Base-by-base conservation (phyloP, 2,113 vertebrate genomes). In the Cairina moschata region DNA sequence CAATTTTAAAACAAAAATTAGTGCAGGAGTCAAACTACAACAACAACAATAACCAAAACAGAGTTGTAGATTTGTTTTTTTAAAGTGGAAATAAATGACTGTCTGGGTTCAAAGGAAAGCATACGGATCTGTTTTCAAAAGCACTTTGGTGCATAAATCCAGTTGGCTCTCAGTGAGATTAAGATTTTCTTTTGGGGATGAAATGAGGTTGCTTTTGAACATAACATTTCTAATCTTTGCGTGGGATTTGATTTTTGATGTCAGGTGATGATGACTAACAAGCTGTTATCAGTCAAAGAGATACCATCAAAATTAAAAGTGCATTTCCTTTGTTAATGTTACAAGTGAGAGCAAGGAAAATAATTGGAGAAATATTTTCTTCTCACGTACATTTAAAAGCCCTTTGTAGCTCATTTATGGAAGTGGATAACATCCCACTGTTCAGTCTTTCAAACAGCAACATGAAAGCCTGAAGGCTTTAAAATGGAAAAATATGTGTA, bases 1-100 rank as follows among this genome's bases (percentile, higher is more conserved):
- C 97, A 97, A 97, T 95, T 96, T 95, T 56, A 50, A 95, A 95
- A 93, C 21, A 88, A 93, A 95, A 92, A 42, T 92, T 97, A 97
- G 97, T 97, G 96, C 94, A 97, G 93, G 65, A 93, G 18, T 94
- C 88, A 63, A 96, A 74, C 62, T 84, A 91, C 60, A 86, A 94
- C 69, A 83, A 76, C 60, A 85, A 71, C 9, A 89, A 91, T 81
- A 75, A 67, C 10, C 74, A 74, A 95, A 94, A 54, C 40, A 44
- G 23, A 82, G 60, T 31, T 83, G 62, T 77, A 82, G 38, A 52
- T 71, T 50, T 52, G 62, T 55, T 55, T 32, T 36, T 7, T 36
- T 7, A 17, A 40, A 79, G 1, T 46, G n/a, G n/a, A 78, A 90
- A 65, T n/a, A 40, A 21, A 7, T 87, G 75, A 56, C 44, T 84